Percentiles rank a stretch among this genome's conserved stretches.
phyloP scores from a whole-genome alignment of 2,113 vertebrate species.

The Oreotrochilus melanogaster region DNA sequence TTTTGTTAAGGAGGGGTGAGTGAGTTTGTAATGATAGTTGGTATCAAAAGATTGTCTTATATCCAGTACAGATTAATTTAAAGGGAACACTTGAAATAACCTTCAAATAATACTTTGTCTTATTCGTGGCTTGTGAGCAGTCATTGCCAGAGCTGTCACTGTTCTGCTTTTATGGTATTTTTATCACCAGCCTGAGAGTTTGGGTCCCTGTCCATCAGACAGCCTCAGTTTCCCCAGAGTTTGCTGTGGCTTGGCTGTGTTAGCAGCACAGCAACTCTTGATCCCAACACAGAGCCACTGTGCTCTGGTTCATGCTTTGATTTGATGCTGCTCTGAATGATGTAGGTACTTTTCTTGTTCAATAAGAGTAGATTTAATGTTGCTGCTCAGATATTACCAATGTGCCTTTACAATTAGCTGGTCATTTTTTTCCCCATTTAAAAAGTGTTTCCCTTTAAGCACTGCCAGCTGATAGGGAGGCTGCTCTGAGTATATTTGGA shows the following conservation, averaged over 20 bases:
- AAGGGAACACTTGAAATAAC: background rate
- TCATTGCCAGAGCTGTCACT: background rate
- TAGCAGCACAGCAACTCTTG: rapidly evolving
- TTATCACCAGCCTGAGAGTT: background rate
- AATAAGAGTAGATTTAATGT: constrained; percentile 32
- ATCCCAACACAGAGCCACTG: background rate
- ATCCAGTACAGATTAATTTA: background rate
- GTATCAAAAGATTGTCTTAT: background rate
- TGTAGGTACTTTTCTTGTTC: background rate
- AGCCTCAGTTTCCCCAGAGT: background rate
- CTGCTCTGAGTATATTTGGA: background rate
- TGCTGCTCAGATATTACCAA: background rate
- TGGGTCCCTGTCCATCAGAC: rapidly evolving
- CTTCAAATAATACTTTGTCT: background rate
- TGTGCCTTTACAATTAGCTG: constrained; percentile 31
- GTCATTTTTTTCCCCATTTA: background rate
- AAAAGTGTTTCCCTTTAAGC: background rate
- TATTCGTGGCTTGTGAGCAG: rapidly evolving
- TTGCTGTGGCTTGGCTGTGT: rapidly evolving
- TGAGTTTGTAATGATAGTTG: background rate
- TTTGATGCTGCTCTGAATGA: background rate
- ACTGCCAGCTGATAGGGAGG: background rate
- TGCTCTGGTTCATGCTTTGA: background rate
- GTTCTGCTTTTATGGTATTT: background rate
- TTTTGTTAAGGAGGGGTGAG: background rate